Conservation (phyloP, 30 jellyfish, hydroid and myxozoan genomes). For the Morbakka virulenta region DNA sequence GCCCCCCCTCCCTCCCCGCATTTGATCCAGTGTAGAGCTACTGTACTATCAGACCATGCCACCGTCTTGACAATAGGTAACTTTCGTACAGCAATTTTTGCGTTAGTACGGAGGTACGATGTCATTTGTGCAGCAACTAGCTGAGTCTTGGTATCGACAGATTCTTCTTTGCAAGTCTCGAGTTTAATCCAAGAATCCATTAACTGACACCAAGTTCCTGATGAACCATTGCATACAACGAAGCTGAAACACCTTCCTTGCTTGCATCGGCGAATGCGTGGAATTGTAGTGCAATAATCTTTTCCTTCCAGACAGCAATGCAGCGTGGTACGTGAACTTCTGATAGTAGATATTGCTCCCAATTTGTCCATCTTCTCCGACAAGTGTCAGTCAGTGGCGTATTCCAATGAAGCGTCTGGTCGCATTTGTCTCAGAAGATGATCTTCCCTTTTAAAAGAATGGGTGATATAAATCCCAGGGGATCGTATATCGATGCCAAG, state of each 20-base stretch:
- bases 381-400: slow-evolving; percentile 25
- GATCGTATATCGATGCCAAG: slow-evolving; percentile 62
- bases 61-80: no score
- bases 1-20: no score
- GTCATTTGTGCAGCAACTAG: slow-evolving; percentile 62
- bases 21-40: no score
- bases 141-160: no score
- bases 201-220: slow-evolving; percentile 19
- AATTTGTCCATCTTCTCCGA: no score
- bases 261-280: no score
- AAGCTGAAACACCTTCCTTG: no score
- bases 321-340: slow-evolving; percentile 19
- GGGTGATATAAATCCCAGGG: slow-evolving; percentile 53
- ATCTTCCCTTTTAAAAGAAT: slow-evolving; percentile 31
- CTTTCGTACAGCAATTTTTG: no score
- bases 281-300: slow-evolving; percentile 13
- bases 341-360: no score
- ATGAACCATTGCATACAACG: no score
- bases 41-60: no score
- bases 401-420: slow-evolving; percentile 36
- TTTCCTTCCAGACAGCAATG: slow-evolving; percentile 3
- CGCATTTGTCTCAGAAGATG: slow-evolving; percentile 34
- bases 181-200: slow-evolving; percentile 35
- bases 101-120: slow-evolving; percentile 40
- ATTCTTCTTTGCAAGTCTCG: slow-evolving; percentile 48